Evolutionary conservation across 2,113 vertebrate genomes (phyloP).

Genomic region (Microtus pennsylvanicus): DNA sequence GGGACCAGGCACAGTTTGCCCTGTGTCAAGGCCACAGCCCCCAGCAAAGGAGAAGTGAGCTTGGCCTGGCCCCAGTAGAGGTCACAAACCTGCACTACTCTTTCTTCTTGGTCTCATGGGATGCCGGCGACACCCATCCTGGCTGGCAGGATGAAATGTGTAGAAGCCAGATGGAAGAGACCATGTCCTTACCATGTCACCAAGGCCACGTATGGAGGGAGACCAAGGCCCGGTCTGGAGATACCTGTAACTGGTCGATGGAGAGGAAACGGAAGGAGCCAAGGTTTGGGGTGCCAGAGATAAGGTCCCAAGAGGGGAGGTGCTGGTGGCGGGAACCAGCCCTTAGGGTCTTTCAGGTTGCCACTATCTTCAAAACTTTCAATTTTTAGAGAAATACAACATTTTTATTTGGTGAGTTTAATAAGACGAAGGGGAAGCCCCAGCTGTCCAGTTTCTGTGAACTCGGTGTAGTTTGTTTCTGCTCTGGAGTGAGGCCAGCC

Average conservation of each 20-base stretch:
- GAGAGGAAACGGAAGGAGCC: background rate
- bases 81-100: background rate
- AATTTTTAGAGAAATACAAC: background rate
- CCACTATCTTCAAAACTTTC: rapidly evolving
- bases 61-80: too few relatives aligned
- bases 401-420: background rate
- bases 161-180: background rate
- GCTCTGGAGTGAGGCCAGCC: background rate
- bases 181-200: rapidly evolving
- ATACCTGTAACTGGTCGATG: rapidly evolving
- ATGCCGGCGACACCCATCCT: background rate
- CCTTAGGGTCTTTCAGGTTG: background rate
- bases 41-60: background rate
- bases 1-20: too few relatives aligned
- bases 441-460: background rate
- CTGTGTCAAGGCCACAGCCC: background rate
- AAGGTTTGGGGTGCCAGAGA: background rate
- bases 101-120: background rate
- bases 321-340: too few relatives aligned
- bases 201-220: too few relatives aligned
- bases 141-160: background rate
- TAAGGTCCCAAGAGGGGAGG: too few relatives aligned
- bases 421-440: background rate
- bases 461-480: background rate
- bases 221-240: background rate